These are phyloP conservation scores for Mionectes macconnelli DNA, from an alignment of 2,113 vertebrate genomes.

Conservation along the genomic window DNA sequence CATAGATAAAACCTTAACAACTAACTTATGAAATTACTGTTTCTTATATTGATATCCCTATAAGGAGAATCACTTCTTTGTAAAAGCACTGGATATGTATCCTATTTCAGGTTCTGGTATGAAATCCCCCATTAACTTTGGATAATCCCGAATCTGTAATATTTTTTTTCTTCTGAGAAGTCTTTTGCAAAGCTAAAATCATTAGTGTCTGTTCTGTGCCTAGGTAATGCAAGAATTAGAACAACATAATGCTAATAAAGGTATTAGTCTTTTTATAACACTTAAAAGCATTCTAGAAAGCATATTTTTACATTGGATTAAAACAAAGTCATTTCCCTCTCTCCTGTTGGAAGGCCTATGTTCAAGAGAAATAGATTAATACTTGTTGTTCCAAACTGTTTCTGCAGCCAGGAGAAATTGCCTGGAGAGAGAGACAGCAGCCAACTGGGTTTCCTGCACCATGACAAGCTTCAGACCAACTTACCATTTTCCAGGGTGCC, in stretches of 20 bases:
- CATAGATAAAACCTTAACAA: neutral
- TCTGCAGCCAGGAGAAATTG: neutral
- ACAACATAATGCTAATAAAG: neutral
- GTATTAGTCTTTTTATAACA: neutral
- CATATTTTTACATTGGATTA: neutral
- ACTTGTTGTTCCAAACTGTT: neutral
- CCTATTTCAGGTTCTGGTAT: neutral
- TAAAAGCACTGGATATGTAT: neutral
- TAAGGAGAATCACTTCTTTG: neutral
- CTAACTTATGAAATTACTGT: neutral
- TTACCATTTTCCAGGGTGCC: neutral
- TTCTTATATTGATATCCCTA: neutral
- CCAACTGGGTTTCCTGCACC: neutral
- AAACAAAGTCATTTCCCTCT: neutral
- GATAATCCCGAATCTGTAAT: neutral
- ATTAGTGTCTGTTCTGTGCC: neutral
- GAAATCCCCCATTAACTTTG: neutral
- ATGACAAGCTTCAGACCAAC: neutral
- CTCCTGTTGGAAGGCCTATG: rapidly evolving
- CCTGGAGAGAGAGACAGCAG: neutral
- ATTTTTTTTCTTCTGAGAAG: neutral
- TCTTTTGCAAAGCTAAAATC: neutral
- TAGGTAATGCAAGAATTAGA: neutral
- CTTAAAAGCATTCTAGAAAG: neutral
- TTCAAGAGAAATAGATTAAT: neutral